Percentiles rank a stretch among this genome's conserved stretches.
These are phyloP conservation scores for Tetropium fuscum DNA, from an alignment of 2,888 invertebrate species.

Conservation along the genomic window DNA sequence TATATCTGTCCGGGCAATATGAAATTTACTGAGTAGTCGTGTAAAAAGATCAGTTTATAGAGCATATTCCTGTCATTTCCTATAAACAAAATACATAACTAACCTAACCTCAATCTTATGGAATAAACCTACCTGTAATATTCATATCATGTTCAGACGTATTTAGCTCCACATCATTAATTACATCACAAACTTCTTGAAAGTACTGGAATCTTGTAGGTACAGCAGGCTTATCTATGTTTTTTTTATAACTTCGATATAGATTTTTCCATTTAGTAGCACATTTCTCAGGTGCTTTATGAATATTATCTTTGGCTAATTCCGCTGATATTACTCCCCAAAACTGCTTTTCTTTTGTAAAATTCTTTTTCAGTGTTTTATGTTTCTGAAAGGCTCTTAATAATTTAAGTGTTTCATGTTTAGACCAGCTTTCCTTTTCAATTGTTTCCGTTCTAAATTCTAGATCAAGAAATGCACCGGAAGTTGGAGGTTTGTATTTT, in stretches of 20 bases:
- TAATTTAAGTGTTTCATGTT: constrained; percentile 24
- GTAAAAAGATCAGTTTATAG: no score
- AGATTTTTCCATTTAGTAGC: constrained; percentile 30
- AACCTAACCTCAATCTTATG: no score
- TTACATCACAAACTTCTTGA: constrained; percentile 20
- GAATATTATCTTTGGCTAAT: constrained; percentile 17
- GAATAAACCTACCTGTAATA: constrained; percentile 8
- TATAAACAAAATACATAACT: no score
- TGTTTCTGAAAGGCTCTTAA: constrained; percentile 20
- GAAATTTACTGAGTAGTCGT: no score
- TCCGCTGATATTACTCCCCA: constrained; percentile 15
- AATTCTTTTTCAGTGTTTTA: constrained; percentile 6
- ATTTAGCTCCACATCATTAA: constrained; percentile 16
- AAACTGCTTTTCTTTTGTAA: constrained; percentile 23
- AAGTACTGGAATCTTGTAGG: constrained; percentile 19
- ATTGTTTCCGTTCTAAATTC: neutral
- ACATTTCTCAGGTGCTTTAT: constrained; percentile 21
- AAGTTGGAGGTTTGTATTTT: neutral
- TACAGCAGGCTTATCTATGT: constrained; percentile 1
- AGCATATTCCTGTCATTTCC: no score
- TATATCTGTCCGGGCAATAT: no score
- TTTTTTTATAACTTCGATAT: constrained; percentile 22
- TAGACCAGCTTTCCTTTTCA: constrained; percentile 27
- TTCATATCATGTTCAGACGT: neutral
- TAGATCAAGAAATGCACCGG: neutral